phyloP scores from a whole-genome alignment of 1,140 invertebrate species.

The Drosophila sproati region DNA sequence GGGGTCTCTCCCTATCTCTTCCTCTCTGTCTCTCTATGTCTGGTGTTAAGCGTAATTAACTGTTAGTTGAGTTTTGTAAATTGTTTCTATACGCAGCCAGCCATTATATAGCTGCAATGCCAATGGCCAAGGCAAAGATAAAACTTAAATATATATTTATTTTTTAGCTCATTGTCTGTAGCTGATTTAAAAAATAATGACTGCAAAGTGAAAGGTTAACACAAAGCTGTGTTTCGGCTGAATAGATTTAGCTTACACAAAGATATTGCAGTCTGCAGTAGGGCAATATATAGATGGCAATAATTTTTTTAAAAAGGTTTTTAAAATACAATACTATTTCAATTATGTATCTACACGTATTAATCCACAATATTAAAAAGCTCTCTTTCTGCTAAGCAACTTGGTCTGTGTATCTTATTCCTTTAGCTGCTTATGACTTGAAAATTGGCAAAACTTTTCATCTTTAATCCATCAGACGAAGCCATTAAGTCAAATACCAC shows the following conservation, averaged over 20 bases:
- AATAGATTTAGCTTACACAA: neutral
- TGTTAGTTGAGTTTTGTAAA: slow-evolving; percentile 62
- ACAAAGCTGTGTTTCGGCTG: neutral
- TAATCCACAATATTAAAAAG: too few species aligned
- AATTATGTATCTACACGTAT: too few species aligned
- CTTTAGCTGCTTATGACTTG: neutral
- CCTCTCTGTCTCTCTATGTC: neutral
- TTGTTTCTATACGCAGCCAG: slow-evolving; percentile 48
- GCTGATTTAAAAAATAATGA: neutral
- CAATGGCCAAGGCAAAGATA: slow-evolving; percentile 39
- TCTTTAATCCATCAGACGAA: slow-evolving; percentile 11
- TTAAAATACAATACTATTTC: too few species aligned
- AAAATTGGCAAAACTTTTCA: neutral
- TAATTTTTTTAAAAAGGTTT: too few species aligned
- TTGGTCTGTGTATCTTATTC: neutral
- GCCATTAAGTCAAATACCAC: slow-evolving; percentile 18
- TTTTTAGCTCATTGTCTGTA: slow-evolving; percentile 9
- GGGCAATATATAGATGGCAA: too few species aligned
- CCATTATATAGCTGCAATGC: slow-evolving; percentile 43
- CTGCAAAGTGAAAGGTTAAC: slow-evolving; percentile 5
- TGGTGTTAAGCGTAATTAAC: slow-evolving; percentile 69
- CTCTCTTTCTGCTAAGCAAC: too few species aligned
- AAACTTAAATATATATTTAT: slow-evolving; percentile 8
- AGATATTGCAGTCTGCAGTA: too few species aligned
- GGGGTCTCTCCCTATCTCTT: neutral